Percentiles rank a stretch among this genome's conserved stretches.
phyloP scores from a whole-genome alignment of 1,140 invertebrate genomes.

The Camponotus vicinus region DNA sequence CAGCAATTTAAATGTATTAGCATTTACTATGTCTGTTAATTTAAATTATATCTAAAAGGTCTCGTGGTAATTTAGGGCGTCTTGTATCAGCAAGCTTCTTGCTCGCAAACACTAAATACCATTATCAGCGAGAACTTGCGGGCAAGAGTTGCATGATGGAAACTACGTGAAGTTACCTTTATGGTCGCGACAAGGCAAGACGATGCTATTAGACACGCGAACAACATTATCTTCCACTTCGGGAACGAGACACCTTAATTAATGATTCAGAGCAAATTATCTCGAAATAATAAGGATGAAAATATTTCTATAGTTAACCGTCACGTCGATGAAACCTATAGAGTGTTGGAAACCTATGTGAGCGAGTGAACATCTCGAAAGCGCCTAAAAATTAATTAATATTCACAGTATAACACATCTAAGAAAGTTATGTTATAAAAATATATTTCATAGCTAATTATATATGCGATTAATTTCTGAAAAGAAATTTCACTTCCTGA shows the following conservation, averaged over 20 bases:
- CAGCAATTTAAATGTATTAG: not conserved
- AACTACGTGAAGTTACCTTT: slow-evolving; percentile 5
- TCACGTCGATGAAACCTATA: not conserved
- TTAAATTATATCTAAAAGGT: not conserved
- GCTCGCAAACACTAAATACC: slow-evolving; percentile 32
- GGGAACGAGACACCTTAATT: slow-evolving; percentile 12
- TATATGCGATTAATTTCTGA: not conserved
- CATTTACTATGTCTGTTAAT: not conserved
- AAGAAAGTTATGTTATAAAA: not conserved
- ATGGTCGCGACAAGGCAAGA: slow-evolving; percentile 18
- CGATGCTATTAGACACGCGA: slow-evolving; percentile 23
- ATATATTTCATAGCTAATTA: not conserved
- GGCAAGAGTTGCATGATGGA: slow-evolving; percentile 23
- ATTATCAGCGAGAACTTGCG: slow-evolving; percentile 51
- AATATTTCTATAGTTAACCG: not conserved
- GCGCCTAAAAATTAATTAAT: not conserved
- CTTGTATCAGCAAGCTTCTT: slow-evolving; percentile 32
- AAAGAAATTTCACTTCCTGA: not conserved
- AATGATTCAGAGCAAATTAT: slow-evolving; percentile 3
- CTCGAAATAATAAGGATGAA: not conserved
- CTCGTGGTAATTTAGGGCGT: not conserved
- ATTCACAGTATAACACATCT: not conserved
- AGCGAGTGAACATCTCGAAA: too few relatives aligned
- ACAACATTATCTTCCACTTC: slow-evolving; percentile 8
- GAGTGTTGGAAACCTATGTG: too few relatives aligned